phyloP scores from a whole-genome alignment of 1,140 invertebrate species.

The Xylocopa sonorina region DNA sequence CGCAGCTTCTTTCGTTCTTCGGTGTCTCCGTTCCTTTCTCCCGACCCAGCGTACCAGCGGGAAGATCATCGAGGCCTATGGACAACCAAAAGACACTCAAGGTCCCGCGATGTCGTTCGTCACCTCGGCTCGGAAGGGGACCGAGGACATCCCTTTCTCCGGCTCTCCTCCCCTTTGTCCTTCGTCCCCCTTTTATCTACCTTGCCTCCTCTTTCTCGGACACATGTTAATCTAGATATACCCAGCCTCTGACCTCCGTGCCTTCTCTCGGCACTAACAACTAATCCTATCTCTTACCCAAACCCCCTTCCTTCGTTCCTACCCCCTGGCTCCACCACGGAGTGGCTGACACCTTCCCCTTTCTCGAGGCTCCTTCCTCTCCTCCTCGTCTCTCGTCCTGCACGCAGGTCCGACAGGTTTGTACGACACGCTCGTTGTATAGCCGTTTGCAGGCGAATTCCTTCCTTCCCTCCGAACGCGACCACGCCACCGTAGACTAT shows the following conservation, averaged over 20 bases:
- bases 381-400: background rate
- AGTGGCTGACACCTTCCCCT: background rate
- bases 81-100: conserved; percentile 61
- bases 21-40: conserved; percentile 65
- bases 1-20: conserved; percentile 68
- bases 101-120: conserved; percentile 69
- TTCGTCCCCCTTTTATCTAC: conserved; percentile 55
- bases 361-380: background rate
- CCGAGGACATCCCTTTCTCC: conserved; percentile 21
- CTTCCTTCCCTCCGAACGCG: conserved; percentile 11
- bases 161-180: conserved; percentile 34
- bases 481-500: conserved; percentile 63
- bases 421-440: conserved; percentile 63
- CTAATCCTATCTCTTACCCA: conserved; percentile 70
- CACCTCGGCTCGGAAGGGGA: conserved; percentile 56
- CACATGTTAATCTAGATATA: conserved; percentile 78
- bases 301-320: background rate
- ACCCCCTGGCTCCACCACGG: too few relatives aligned
- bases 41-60: conserved; percentile 40
- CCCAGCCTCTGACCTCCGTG: conserved; percentile 46
- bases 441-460: conserved; percentile 29
- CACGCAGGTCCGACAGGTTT: conserved; percentile 65
- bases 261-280: conserved; percentile 58
- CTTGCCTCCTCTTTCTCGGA: conserved; percentile 45
- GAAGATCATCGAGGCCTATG: conserved; percentile 52